Evolutionary conservation across 2,888 invertebrate species (phyloP).

Genomic region (Alentia gelatinosa): DNA sequence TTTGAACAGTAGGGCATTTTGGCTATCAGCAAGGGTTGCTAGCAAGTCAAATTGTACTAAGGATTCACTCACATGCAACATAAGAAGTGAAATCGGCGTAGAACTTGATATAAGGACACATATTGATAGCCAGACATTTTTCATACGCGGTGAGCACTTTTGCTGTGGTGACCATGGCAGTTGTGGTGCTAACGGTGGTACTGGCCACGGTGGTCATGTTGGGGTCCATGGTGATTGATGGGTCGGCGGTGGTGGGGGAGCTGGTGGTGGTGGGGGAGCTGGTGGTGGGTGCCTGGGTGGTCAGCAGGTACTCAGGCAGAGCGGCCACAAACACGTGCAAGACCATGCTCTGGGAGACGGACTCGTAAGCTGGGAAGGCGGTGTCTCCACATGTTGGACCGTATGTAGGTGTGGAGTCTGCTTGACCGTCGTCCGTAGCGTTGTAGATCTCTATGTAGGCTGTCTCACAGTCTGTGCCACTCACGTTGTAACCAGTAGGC

Average conservation of each 20-base stretch:
- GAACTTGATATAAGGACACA: slow-evolving; percentile 59
- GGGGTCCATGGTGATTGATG: neutral
- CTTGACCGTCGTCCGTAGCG: slow-evolving; percentile 54
- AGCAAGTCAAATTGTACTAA: too few species aligned
- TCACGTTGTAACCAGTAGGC: neutral
- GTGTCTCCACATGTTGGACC: slow-evolving; percentile 51
- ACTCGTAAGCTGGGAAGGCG: neutral
- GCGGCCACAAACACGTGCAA: slow-evolving; percentile 57
- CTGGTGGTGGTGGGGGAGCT: too few species aligned
- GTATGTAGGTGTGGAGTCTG: neutral
- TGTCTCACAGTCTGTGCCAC: slow-evolving; percentile 51
- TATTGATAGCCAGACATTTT: neutral
- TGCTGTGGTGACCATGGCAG: neutral
- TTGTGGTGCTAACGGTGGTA: neutral
- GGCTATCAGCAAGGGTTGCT: too few species aligned
- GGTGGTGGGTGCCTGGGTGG: slow-evolving; percentile 17
- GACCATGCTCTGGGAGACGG: slow-evolving; percentile 18
- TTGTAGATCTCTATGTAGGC: slow-evolving; percentile 60
- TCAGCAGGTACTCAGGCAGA: slow-evolving; percentile 13
- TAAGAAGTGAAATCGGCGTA: slow-evolving; percentile 63
- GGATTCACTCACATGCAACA: slow-evolving; percentile 56
- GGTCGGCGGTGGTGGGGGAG: too few species aligned
- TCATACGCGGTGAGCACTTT: neutral
- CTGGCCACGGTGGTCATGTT: neutral
- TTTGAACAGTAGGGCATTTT: too few species aligned